phyloP scores from a whole-genome alignment of 1,140 invertebrate genomes.

The Parapsyche elsis region DNA sequence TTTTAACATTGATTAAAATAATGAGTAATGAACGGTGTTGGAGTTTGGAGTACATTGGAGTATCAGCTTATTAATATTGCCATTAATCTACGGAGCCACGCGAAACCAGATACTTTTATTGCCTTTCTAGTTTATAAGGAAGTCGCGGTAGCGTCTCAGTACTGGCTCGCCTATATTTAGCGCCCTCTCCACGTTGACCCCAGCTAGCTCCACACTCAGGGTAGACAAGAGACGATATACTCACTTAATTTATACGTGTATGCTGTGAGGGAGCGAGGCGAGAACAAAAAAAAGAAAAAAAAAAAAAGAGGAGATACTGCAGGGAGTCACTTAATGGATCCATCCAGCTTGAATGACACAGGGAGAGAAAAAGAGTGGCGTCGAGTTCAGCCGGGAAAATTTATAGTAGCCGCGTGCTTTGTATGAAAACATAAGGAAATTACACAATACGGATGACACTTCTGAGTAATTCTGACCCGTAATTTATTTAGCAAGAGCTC shows the following conservation, averaged over 20 bases:
- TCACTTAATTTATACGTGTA: slow-evolving; percentile 16
- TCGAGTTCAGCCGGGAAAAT: slow-evolving; percentile 1
- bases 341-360: slow-evolving; percentile 14
- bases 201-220: background rate
- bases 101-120: slow-evolving; percentile 29
- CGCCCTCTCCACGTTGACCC: slow-evolving; percentile 9
- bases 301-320: background rate
- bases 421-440: too few relatives aligned
- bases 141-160: background rate
- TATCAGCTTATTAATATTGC: background rate
- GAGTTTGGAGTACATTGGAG: too few relatives aligned
- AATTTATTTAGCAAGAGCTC: too few relatives aligned
- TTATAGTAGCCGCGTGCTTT: background rate
- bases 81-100: background rate
- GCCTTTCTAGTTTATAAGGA: slow-evolving; percentile 6
- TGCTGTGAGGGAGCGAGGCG: background rate
- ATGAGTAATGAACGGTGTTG: too few relatives aligned
- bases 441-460: too few relatives aligned
- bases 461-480: too few relatives aligned
- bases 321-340: slow-evolving; percentile 23
- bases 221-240: slow-evolving; percentile 6
- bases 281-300: background rate
- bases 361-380: background rate
- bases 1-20: too few relatives aligned
- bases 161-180: background rate